A percentile compares a stretch with the other conserved stretches of the same genome.
Conservation (phyloP, 2,113 vertebrate genomes). For the Odontesthes bonariensis region DNA sequence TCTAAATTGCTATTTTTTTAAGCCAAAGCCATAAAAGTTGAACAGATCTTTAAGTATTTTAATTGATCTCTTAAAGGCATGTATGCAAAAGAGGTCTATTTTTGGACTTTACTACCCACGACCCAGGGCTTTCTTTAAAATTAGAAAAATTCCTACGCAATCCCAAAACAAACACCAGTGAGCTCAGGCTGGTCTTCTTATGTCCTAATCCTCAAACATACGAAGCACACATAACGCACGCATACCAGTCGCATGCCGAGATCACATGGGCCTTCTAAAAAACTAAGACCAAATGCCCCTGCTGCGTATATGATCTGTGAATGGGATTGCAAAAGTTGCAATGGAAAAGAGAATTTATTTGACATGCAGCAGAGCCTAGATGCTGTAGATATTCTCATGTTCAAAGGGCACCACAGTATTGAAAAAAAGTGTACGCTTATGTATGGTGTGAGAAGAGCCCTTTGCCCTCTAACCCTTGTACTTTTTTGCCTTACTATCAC, state of each 20-base stretch:
- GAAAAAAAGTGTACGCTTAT: neutral
- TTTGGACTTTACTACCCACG: neutral
- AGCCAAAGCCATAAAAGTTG: neutral
- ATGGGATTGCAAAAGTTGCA: neutral
- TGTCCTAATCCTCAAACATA: neutral
- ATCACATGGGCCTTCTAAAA: neutral
- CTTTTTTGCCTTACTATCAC: neutral
- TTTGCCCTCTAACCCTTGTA: neutral
- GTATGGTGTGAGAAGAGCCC: too few relatives aligned
- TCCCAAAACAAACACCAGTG: neutral
- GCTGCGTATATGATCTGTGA: neutral
- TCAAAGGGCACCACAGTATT: conserved; percentile 20
- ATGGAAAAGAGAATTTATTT: conserved; percentile 7
- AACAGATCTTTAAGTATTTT: neutral
- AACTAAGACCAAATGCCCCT: conserved; percentile 26
- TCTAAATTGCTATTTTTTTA: too few relatives aligned
- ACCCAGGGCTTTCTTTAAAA: neutral
- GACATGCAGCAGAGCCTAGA: neutral
- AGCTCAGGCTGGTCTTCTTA: neutral
- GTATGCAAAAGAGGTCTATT: neutral
- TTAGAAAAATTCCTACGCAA: neutral
- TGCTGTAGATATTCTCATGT: conserved; percentile 39
- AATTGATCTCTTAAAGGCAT: neutral
- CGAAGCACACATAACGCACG: neutral
- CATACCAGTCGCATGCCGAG: conserved; percentile 2